A percentile compares a stretch with the other conserved stretches of the same genome.
These are phyloP conservation scores for Drosophila guanche DNA, from an alignment of 1,140 invertebrate species.

Conservation along the genomic window DNA sequence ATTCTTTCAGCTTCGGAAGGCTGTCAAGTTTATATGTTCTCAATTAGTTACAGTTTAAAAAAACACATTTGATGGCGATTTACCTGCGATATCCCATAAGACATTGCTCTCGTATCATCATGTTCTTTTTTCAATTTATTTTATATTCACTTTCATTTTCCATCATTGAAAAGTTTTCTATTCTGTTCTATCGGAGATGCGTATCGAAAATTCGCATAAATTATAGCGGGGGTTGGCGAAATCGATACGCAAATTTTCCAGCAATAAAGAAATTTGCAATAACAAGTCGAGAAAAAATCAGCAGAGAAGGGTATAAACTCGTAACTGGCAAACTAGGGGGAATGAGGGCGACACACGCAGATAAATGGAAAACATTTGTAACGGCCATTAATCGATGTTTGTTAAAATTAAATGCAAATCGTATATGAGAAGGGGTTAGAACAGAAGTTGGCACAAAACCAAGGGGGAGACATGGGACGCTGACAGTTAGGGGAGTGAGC, in stretches of 20 bases:
- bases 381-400: constrained; percentile 77
- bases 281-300: constrained; percentile 16
- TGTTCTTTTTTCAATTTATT: constrained; percentile 19
- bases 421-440: constrained; percentile 63
- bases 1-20: not conserved
- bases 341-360: constrained; percentile 57
- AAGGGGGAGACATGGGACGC: not conserved
- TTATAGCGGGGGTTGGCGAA: constrained; percentile 42
- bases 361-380: constrained; percentile 81
- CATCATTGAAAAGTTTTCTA: constrained; percentile 45
- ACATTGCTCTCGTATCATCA: constrained; percentile 33
- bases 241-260: constrained; percentile 75
- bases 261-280: constrained; percentile 45
- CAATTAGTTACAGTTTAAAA: constrained; percentile 3
- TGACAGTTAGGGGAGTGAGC: constrained; percentile 34
- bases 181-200: constrained; percentile 47
- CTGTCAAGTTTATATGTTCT: not conserved
- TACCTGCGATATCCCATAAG: constrained; percentile 26
- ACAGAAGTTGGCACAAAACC: not conserved
- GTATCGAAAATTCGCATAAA: constrained; percentile 78
- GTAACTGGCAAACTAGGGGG: not conserved
- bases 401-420: constrained; percentile 68
- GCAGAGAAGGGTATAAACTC: not conserved
- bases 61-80: constrained; percentile 7
- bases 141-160: constrained; percentile 46